Conservation (phyloP, 64 coral and sea anemone genomes). For the Platygyra sinensis region DNA sequence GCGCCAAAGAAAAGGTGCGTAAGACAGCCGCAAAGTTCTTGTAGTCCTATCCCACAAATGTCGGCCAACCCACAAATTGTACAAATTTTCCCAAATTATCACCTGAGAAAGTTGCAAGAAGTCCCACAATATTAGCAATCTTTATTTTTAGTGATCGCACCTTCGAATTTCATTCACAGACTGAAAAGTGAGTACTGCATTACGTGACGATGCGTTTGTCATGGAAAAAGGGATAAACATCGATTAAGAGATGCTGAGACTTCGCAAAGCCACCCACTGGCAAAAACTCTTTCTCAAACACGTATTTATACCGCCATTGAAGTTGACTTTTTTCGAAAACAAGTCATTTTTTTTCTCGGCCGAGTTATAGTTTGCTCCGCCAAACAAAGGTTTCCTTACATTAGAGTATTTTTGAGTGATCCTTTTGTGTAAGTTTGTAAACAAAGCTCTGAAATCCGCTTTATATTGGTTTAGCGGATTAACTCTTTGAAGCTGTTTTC, state of each 20-base stretch:
- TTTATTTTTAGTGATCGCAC: background rate
- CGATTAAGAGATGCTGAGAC: background rate
- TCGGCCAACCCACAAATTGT: background rate
- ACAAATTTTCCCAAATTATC: background rate
- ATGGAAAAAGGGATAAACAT: background rate
- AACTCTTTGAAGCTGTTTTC: background rate
- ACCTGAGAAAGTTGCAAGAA: background rate
- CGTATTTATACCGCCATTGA: background rate
- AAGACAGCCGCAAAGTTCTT: background rate
- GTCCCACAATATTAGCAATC: background rate
- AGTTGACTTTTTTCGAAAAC: background rate
- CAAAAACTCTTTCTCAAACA: too few species aligned
- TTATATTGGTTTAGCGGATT: background rate
- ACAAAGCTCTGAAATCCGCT: background rate
- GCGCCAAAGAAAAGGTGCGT: background rate
- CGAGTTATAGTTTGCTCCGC: background rate
- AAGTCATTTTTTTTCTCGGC: background rate
- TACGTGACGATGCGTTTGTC: background rate
- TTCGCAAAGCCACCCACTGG: too few species aligned
- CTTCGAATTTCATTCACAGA: background rate
- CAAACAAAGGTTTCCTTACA: background rate
- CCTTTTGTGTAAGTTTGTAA: background rate
- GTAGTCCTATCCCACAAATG: background rate
- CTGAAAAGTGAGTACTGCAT: background rate
- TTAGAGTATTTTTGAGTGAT: background rate